Base-by-base conservation (phyloP, 2,113 vertebrate genomes). In the Nymphicus hollandicus region DNA sequence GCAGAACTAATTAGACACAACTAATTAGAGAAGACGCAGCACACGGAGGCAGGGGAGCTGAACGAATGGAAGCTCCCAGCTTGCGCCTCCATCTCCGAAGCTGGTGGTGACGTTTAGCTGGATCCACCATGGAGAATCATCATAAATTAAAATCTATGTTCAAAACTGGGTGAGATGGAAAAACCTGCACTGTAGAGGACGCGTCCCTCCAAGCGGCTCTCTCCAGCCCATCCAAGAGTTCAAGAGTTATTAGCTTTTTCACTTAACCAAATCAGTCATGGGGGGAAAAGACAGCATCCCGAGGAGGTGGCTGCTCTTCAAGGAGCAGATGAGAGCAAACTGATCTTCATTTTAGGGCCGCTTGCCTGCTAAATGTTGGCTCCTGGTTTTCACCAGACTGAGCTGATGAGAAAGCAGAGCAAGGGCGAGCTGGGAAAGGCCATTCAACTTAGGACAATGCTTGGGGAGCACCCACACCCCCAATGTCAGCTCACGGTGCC, bases 381-480 rank as follows among this genome's bases (percentile, higher is more conserved):
- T 88, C 25, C 29, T 1, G 1, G 15, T 47, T 88, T 39, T 56
- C 68, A 55, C 15, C 76, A 73, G 60, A 41, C 41, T 50, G 37
- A 78, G 58, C 33, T 31, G 81, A 29, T 0, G 60, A 70, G 35
- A 16, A 81, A 73, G 52, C 5, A 3, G 64, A 72, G n/a, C 41
- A 22, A 2, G 3, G 23, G 37, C 1, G 8, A 74, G 23, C 20
- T 20, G 66, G 44, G 46, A 86, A 90, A 33, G 55, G 35, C 6
- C 4, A 5, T 1, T 2, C 0, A 2, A 29, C 8, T 11, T 15
- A 39, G 46, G 43, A 23, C 2, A 4, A 43, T 44, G 50, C 33
- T 27, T 4, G 3, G 27, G 50, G 55, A 79, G 53, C 33, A 41
- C 13, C 23, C 3, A 0, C 39, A 18, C 17, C 2, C 49, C n/a